Conservation (phyloP, 2,113 vertebrate species). For the Labeo rohita region DNA sequence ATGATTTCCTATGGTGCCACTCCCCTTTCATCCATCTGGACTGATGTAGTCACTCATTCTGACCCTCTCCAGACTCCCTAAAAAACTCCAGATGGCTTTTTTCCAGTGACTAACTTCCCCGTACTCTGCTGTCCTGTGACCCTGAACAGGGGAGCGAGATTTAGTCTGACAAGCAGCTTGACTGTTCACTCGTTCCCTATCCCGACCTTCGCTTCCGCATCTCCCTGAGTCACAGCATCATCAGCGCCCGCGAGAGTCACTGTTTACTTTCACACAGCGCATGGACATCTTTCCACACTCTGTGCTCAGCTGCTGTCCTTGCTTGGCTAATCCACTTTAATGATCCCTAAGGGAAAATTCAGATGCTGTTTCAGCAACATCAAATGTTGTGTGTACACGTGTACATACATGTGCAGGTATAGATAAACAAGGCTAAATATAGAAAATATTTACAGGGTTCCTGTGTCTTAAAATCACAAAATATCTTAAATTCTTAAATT, state of each 20-base stretch:
- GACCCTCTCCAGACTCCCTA: not conserved
- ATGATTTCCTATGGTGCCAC: not conserved
- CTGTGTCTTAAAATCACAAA: not conserved
- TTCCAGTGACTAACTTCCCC: conserved; percentile 22
- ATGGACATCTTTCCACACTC: not conserved
- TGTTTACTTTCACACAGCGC: conserved; percentile 7
- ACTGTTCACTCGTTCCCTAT: conserved; percentile 9
- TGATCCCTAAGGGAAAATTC: conserved; percentile 27
- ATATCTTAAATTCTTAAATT: not conserved
- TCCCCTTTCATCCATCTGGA: conserved; percentile 15
- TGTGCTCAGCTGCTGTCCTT: conserved; percentile 28
- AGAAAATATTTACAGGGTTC: not conserved
- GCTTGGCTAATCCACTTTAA: conserved; percentile 18
- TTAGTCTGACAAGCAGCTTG: conserved; percentile 21
- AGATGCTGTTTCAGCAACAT: not conserved
- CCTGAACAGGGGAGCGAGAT: not conserved
- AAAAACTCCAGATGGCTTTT: conserved; percentile 31
- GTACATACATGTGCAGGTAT: not conserved
- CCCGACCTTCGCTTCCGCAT: not conserved
- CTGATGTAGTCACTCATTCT: not conserved
- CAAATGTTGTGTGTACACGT: not conserved
- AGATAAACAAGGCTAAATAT: not conserved
- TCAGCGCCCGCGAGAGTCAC: not conserved
- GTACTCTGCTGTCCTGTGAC: conserved; percentile 8
- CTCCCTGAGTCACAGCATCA: conserved; percentile 27